These are phyloP conservation scores for Pelodytes ibericus DNA, from an alignment of 2,797 vertebrate genomes.

Conservation along the genomic window DNA sequence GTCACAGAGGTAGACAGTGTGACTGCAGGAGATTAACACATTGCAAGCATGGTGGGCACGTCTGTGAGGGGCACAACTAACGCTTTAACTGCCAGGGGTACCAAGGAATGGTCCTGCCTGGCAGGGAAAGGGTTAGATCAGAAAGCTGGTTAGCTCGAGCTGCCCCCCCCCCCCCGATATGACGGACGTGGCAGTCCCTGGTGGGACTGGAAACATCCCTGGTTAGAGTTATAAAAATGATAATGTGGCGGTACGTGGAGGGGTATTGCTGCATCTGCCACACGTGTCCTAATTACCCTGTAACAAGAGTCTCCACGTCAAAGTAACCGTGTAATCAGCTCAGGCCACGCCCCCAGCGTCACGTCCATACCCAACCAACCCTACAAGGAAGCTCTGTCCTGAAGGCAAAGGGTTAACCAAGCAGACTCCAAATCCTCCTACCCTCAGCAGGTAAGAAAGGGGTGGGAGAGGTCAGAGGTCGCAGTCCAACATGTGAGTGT, in stretches of 20 bases:
- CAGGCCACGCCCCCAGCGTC: background rate
- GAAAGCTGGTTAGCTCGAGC: background rate
- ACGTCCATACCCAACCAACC: conserved; percentile 35
- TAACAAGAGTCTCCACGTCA: conserved; percentile 19
- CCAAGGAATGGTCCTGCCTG: background rate
- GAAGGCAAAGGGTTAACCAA: conserved; percentile 52
- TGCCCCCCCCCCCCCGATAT: no score
- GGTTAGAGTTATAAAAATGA: conserved; percentile 10
- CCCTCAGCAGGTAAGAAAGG: conserved; percentile 18
- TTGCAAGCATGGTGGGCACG: conserved; percentile 10
- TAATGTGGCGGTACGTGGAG: background rate
- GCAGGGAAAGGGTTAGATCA: background rate
- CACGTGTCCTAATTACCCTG: conserved; percentile 28
- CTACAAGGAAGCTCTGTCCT: conserved; percentile 51
- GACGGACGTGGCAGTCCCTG: no score
- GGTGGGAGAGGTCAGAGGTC: conserved; percentile 14
- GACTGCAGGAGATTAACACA: conserved; percentile 10
- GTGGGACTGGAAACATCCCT: conserved; percentile 48
- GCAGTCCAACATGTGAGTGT: background rate
- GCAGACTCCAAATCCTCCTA: conserved; percentile 22
- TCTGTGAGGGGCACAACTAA: background rate
- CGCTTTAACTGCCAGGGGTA: background rate
- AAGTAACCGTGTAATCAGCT: background rate
- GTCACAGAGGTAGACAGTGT: conserved; percentile 49
- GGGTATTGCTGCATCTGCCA: conserved; percentile 43